A percentile compares a stretch with the other conserved stretches of the same genome.
phyloP scores from a whole-genome alignment of 2,888 invertebrate genomes.

The Acanthococcus lagerstroemiae region DNA sequence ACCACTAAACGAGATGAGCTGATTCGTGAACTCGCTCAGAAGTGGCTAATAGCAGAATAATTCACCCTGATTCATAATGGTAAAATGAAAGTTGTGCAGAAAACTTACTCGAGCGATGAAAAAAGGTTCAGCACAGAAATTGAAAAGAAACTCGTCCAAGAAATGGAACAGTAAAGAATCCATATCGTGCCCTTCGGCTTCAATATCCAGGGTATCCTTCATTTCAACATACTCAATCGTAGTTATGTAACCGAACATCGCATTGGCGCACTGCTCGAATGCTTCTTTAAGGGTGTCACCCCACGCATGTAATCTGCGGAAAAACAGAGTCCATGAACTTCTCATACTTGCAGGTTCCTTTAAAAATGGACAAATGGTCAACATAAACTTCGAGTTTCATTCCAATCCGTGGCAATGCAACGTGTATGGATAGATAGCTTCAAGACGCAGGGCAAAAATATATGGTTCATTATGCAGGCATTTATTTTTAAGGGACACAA shows the following conservation, averaged over 20 bases:
- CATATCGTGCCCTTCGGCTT: constrained; percentile 81
- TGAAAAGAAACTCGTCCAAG: constrained; percentile 83
- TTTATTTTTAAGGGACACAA: no score
- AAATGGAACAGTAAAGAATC: constrained; percentile 81
- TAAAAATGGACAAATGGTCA: not conserved
- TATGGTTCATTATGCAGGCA: no score
- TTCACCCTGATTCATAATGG: no score
- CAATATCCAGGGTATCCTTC: constrained; percentile 64
- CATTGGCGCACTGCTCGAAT: constrained; percentile 87
- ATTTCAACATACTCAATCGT: constrained; percentile 74
- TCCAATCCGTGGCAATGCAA: not conserved
- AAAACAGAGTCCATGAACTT: not conserved
- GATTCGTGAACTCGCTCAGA: no score
- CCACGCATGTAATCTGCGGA: constrained; percentile 77
- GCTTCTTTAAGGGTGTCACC: constrained; percentile 76
- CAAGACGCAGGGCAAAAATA: no score
- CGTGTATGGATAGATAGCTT: no score
- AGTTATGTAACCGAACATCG: constrained; percentile 98
- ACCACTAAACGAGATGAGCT: no score
- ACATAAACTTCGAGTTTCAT: not conserved
- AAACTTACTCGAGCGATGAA: constrained; percentile 56
- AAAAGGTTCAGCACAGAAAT: constrained; percentile 85
- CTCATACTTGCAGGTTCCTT: not conserved
- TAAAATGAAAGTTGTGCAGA: not conserved
- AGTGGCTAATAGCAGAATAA: no score